Percentiles rank a stretch among this genome's conserved stretches.
Conservation (phyloP, 2,113 vertebrate genomes). For the Catharus bicknelli region DNA sequence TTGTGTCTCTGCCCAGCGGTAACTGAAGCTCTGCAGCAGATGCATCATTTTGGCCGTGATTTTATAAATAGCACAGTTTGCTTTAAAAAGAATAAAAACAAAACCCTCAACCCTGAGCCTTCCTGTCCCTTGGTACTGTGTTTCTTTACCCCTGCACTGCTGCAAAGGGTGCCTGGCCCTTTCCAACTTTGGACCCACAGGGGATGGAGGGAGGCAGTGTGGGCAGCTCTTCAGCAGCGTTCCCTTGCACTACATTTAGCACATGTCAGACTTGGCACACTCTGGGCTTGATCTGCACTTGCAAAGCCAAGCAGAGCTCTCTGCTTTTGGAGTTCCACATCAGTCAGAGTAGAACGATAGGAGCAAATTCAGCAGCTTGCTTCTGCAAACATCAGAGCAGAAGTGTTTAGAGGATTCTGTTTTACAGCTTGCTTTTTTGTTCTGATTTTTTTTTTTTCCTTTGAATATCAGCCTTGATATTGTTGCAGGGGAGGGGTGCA, state of each 20-base stretch:
- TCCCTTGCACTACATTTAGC: neutral
- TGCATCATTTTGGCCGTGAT: neutral
- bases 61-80: conserved; percentile 30
- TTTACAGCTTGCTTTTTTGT: neutral
- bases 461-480: conserved; percentile 6
- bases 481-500: neutral
- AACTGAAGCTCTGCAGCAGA: neutral
- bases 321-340: neutral
- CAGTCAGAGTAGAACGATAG: neutral
- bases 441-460: neutral
- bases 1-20: neutral
- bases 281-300: neutral
- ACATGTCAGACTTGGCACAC: neutral
- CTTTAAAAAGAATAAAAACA: neutral
- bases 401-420: neutral
- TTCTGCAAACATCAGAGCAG: neutral
- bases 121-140: neutral
- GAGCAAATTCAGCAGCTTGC: neutral
- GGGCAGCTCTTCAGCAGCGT: neutral
- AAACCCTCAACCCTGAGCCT: neutral
- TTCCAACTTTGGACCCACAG: fast-evolving
- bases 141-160: neutral
- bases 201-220: neutral
- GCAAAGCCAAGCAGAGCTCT: neutral
- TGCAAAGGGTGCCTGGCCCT: neutral